Evolutionary conservation across 2,888 invertebrate species (phyloP).

Genomic region (Blomia tropicalis): DNA sequence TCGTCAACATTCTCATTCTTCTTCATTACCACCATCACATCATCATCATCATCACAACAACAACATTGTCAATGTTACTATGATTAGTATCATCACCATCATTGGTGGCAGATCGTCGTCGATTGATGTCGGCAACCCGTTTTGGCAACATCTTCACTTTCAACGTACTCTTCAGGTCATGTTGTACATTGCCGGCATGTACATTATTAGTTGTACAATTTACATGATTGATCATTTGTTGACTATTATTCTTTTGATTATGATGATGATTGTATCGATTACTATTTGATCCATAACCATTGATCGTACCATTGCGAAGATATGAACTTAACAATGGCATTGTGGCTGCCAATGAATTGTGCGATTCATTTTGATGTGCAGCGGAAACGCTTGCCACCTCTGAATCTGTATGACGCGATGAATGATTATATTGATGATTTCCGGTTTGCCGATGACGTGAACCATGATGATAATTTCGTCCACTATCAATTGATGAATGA

Average conservation of each 20-base stretch:
- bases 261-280: background rate
- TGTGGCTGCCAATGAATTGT: slow-evolving; percentile 7
- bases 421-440: too few relatives aligned
- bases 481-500: background rate
- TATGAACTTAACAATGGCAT: slow-evolving; percentile 14
- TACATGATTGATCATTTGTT: too few relatives aligned
- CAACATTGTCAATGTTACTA: too few relatives aligned
- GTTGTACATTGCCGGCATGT: too few relatives aligned
- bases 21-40: too few relatives aligned
- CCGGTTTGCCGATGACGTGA: background rate
- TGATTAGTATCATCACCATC: too few relatives aligned
- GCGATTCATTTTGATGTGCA: slow-evolving; percentile 13
- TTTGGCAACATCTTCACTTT: too few relatives aligned
- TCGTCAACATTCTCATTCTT: too few relatives aligned
- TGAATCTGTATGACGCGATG: background rate
- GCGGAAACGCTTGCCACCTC: background rate
- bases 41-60: too few relatives aligned
- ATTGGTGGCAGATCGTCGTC: too few relatives aligned
- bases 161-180: background rate
- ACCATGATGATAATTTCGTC: background rate
- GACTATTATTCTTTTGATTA: background rate
- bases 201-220: too few relatives aligned
- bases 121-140: too few relatives aligned
- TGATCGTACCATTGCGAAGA: background rate
- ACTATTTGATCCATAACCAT: background rate